Evolutionary conservation across 2,797 vertebrate species (phyloP).

Genomic region (Astyanax mexicanus): DNA sequence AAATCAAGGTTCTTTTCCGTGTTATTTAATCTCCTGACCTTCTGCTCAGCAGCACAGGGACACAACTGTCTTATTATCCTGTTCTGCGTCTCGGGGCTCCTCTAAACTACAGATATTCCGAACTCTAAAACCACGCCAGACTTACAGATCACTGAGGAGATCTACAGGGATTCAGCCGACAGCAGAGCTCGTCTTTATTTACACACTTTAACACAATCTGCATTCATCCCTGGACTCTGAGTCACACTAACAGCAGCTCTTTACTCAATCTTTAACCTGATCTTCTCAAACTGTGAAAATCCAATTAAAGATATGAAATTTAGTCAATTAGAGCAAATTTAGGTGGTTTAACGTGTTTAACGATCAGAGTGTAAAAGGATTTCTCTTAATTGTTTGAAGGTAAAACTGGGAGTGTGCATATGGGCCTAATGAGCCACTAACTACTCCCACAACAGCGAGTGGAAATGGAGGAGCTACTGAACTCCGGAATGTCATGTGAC

Average conservation of each 20-base stretch:
- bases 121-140: conserved; percentile 28
- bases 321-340: conserved; percentile 10
- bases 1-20: conserved; percentile 47
- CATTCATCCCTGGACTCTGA: conserved; percentile 32
- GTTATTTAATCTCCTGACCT: conserved; percentile 59
- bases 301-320: background rate
- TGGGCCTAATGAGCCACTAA: too few relatives aligned
- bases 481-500: too few relatives aligned
- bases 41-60: conserved; percentile 43
- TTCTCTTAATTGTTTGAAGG: background rate
- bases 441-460: too few relatives aligned
- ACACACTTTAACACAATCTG: conserved; percentile 41
- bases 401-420: too few relatives aligned
- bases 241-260: conserved; percentile 8
- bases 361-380: background rate
- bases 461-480: too few relatives aligned
- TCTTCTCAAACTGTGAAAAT: background rate
- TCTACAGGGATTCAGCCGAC: conserved; percentile 26
- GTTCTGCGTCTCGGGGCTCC: conserved; percentile 39
- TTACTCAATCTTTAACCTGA: conserved; percentile 13
- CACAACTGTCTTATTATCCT: conserved; percentile 51
- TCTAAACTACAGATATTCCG: conserved; percentile 18
- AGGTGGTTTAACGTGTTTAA: background rate
- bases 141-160: conserved; percentile 33
- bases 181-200: conserved; percentile 28